Percentiles rank a stretch among this genome's conserved stretches.
Evolutionary conservation across 2,797 vertebrate species (phyloP).

Genomic region (Erethizon dorsatum): DNA sequence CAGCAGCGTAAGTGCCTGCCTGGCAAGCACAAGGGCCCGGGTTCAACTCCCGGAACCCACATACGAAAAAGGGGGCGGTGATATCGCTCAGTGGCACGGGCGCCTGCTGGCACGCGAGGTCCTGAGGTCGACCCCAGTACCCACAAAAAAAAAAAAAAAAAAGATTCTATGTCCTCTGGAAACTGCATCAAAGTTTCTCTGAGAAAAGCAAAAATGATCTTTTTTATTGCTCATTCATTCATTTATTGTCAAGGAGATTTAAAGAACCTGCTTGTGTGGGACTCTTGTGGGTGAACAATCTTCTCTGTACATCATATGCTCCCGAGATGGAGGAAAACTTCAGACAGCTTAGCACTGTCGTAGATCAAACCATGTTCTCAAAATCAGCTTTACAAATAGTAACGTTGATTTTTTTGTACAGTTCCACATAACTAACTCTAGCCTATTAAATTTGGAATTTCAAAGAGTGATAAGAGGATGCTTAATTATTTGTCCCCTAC

Average conservation of each 20-base stretch:
- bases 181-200: neutral
- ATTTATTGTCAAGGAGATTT: neutral
- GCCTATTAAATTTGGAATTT: neutral
- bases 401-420: neutral
- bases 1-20: too few species aligned
- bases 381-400: neutral
- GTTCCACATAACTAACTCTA: neutral
- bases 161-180: neutral
- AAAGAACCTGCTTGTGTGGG: neutral
- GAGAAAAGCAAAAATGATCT: neutral
- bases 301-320: neutral
- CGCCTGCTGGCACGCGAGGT: too few species aligned
- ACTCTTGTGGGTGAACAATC: neutral
- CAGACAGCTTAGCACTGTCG: neutral
- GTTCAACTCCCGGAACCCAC: too few species aligned
- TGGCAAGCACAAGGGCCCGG: too few species aligned
- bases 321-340: neutral
- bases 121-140: too few species aligned
- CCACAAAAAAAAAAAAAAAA: too few species aligned
- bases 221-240: neutral
- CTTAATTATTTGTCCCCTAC: neutral
- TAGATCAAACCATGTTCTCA: neutral
- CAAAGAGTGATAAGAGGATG: neutral
- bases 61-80: too few species aligned
- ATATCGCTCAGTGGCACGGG: too few species aligned